Conservation (phyloP, 2,797 vertebrate genomes). For the Pseudochaenichthys georgianus region DNA sequence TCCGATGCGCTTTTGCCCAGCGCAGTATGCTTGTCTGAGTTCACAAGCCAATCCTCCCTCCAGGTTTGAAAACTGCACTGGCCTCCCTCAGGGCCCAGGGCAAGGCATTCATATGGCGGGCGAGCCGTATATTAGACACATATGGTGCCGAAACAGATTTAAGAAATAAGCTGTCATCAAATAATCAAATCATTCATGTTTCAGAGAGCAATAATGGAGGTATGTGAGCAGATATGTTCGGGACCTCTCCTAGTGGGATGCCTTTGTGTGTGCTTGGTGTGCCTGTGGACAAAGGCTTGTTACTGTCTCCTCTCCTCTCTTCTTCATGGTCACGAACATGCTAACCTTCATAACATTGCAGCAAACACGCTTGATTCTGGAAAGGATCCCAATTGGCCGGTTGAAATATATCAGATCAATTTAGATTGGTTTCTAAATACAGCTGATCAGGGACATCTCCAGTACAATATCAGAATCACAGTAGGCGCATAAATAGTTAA, state of each 20-base stretch:
- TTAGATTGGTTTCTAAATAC: slow-evolving; percentile 16
- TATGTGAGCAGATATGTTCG: slow-evolving; percentile 66
- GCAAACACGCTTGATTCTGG: not conserved
- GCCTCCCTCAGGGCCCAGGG: slow-evolving; percentile 75
- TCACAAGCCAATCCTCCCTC: slow-evolving; percentile 77
- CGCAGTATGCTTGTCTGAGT: slow-evolving; percentile 71
- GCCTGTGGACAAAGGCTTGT: slow-evolving; percentile 69
- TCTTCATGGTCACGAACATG: slow-evolving; percentile 4
- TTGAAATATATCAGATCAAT: slow-evolving; percentile 30
- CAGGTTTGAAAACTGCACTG: slow-evolving; percentile 76
- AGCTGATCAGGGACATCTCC: not conserved
- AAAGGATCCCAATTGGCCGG: not conserved
- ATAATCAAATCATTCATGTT: slow-evolving; percentile 86
- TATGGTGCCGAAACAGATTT: slow-evolving; percentile 87
- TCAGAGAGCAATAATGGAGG: slow-evolving; percentile 81
- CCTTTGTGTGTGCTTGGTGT: slow-evolving; percentile 70
- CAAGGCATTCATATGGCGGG: slow-evolving; percentile 61
- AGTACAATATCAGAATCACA: too few relatives aligned
- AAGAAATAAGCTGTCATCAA: slow-evolving; percentile 86
- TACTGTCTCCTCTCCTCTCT: slow-evolving; percentile 30
- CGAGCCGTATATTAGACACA: slow-evolving; percentile 77
- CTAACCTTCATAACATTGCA: slow-evolving; percentile 15
- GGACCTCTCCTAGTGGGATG: slow-evolving; percentile 66
- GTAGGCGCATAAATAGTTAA: too few relatives aligned
- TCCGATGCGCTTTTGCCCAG: slow-evolving; percentile 75